These are phyloP conservation scores for Odontamblyopus lacepedii DNA, from an alignment of 2,797 vertebrate genomes.

Conservation along the genomic window DNA sequence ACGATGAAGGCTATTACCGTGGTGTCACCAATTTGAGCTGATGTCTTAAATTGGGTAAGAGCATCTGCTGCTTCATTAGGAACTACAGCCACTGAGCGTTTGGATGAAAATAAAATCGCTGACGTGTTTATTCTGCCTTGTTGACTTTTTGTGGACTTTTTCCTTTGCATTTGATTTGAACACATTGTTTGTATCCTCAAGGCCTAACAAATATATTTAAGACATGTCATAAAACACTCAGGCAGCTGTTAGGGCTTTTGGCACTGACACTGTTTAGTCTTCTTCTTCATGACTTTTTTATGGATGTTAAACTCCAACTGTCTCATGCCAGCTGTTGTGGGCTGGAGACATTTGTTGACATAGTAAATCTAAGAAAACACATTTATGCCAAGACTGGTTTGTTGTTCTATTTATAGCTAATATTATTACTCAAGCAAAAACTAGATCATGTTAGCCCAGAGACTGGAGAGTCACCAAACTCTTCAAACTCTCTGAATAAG, in stretches of 20 bases:
- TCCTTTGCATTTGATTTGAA: conserved; percentile 24
- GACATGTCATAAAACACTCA: conserved; percentile 22
- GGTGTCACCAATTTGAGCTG: conserved; percentile 27
- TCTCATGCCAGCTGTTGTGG: background rate
- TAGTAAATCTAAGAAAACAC: background rate
- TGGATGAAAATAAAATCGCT: conserved; percentile 27
- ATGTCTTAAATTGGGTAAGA: conserved; percentile 33
- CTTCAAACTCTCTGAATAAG: too few species aligned
- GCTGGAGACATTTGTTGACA: background rate
- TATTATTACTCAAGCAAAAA: background rate
- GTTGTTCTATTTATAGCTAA: too few species aligned
- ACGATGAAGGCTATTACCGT: conserved; percentile 30
- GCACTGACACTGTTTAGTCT: background rate
- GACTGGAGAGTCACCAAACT: background rate
- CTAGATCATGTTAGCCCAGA: background rate
- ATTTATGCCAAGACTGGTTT: background rate
- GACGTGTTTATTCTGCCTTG: conserved; percentile 30
- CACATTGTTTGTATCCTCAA: conserved; percentile 15
- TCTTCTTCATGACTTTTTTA: background rate
- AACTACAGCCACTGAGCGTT: conserved; percentile 48
- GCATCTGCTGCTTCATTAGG: conserved; percentile 62
- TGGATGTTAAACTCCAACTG: conserved; percentile 9
- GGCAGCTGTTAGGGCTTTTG: background rate
- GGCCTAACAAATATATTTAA: conserved; percentile 25
- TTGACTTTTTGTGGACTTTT: conserved; percentile 21